Evolutionary conservation across 2,797 vertebrate genomes (phyloP).

Genomic region (Hippocampus kuda): DNA sequence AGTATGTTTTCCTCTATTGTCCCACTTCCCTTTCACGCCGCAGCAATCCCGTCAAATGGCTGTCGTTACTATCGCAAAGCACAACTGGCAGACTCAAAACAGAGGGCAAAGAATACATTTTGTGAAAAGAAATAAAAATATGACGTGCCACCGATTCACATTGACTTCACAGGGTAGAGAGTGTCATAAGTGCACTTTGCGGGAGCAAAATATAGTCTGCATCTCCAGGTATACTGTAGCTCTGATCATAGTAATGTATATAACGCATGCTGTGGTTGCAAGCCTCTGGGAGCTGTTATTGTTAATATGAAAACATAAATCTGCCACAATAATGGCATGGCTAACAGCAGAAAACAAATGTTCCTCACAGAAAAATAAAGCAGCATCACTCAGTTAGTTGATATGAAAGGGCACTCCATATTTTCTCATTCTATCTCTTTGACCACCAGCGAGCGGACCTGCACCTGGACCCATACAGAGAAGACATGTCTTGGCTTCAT

Average conservation of each 20-base stretch:
- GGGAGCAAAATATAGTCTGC: not conserved
- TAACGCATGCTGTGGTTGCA: not conserved
- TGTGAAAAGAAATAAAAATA: conserved; percentile 29
- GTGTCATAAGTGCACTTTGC: not conserved
- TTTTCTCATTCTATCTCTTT: conserved; percentile 24
- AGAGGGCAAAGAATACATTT: conserved; percentile 8
- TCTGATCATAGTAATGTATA: not conserved
- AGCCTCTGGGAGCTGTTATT: conserved; percentile 1
- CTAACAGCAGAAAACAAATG: conserved; percentile 24
- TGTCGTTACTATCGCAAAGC: conserved; percentile 29
- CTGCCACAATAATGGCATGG: not conserved
- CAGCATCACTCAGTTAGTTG: conserved; percentile 23
- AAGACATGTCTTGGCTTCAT: conserved; percentile 17
- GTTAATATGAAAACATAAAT: conserved; percentile 14
- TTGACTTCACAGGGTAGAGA: not conserved
- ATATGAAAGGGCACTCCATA: conserved; percentile 19
- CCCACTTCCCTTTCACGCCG: conserved; percentile 25
- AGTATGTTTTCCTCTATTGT: conserved; percentile 22
- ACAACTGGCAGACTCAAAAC: conserved; percentile 27
- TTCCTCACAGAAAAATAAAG: conserved; percentile 21
- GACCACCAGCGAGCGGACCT: conserved; percentile 14
- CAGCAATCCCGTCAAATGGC: conserved; percentile 42
- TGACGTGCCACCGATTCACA: not conserved
- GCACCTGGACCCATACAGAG: conserved; percentile 26
- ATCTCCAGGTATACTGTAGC: not conserved